Percentiles rank a stretch among this genome's conserved stretches.
Evolutionary conservation across 1,140 invertebrate genomes (phyloP).

Genomic region (Leptinotarsa texana): DNA sequence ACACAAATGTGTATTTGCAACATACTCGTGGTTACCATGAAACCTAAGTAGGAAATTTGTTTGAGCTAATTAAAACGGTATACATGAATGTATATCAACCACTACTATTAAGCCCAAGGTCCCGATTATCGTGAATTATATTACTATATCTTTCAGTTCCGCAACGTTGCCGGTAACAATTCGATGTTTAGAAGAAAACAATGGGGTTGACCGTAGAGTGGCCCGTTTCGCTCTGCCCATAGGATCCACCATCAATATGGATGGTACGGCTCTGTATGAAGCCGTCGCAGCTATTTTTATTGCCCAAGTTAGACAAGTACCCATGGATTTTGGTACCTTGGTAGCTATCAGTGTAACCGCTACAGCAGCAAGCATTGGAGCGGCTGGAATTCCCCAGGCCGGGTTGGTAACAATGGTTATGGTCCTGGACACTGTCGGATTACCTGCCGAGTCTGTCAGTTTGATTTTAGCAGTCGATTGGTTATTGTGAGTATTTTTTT

Average conservation of each 20-base stretch:
- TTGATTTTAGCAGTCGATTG: conserved; percentile 86
- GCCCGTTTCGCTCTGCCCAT: conserved; percentile 85
- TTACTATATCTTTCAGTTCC: conserved; percentile 58
- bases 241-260: conserved; percentile 85
- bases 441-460: conserved; percentile 80
- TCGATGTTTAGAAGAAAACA: conserved; percentile 77
- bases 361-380: conserved; percentile 85
- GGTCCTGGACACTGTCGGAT: conserved; percentile 80
- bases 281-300: conserved; percentile 86
- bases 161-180: conserved; percentile 77
- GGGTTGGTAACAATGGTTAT: conserved; percentile 85
- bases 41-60: too few species aligned
- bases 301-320: conserved; percentile 71
- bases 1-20: too few species aligned
- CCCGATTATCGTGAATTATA: background rate
- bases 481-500: conserved; percentile 72
- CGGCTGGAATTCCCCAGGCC: conserved; percentile 87
- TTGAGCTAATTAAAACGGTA: too few species aligned
- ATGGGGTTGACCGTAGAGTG: conserved; percentile 73
- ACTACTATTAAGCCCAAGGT: too few species aligned
- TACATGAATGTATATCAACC: too few species aligned
- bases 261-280: conserved; percentile 84
- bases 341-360: conserved; percentile 71
- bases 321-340: conserved; percentile 67
- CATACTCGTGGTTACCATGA: too few species aligned